Evolutionary conservation across 92 coral and sea anemone species (phyloP).

Genomic region (Zoanthus sociatus): DNA sequence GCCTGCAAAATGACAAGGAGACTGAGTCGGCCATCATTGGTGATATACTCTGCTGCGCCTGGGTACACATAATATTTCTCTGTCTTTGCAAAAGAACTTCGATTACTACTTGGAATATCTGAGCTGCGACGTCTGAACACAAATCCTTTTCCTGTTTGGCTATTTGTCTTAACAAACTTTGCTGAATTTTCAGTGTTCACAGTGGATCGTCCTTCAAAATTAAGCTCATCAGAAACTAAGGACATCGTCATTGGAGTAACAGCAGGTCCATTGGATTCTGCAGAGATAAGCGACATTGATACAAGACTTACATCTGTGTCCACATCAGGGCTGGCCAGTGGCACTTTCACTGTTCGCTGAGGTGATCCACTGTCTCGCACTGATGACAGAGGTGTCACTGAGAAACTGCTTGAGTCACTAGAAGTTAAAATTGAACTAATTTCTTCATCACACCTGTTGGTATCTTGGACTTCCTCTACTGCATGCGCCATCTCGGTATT

Average conservation of each 20-base stretch:
- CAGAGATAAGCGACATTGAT: conserved; percentile 30
- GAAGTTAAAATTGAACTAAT: conserved; percentile 44
- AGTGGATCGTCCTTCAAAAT: conserved; percentile 7
- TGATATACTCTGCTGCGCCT: conserved; percentile 93
- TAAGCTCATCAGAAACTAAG: conserved; percentile 20
- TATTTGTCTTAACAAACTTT: background rate
- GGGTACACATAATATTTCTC: conserved; percentile 86
- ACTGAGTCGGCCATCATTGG: conserved; percentile 88
- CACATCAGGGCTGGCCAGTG: conserved; percentile 42
- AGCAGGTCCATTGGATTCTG: conserved; percentile 26
- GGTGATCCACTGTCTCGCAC: conserved; percentile 19
- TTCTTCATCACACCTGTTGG: conserved; percentile 26
- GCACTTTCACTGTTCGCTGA: conserved; percentile 27
- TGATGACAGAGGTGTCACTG: conserved; percentile 37
- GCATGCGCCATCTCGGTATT: background rate
- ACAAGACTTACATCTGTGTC: conserved; percentile 39
- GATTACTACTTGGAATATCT: conserved; percentile 39
- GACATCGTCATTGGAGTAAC: conserved; percentile 17
- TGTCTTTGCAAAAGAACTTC: conserved; percentile 66
- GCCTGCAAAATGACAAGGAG: conserved; percentile 86
- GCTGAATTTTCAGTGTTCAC: background rate
- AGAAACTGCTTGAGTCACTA: conserved; percentile 45
- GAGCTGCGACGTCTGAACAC: conserved; percentile 57
- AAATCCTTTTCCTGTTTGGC: conserved; percentile 13
- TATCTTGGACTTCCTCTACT: conserved; percentile 12